Evolutionary conservation across 2,888 invertebrate genomes (phyloP).

Genomic region (Eupithecia abbreviata): DNA sequence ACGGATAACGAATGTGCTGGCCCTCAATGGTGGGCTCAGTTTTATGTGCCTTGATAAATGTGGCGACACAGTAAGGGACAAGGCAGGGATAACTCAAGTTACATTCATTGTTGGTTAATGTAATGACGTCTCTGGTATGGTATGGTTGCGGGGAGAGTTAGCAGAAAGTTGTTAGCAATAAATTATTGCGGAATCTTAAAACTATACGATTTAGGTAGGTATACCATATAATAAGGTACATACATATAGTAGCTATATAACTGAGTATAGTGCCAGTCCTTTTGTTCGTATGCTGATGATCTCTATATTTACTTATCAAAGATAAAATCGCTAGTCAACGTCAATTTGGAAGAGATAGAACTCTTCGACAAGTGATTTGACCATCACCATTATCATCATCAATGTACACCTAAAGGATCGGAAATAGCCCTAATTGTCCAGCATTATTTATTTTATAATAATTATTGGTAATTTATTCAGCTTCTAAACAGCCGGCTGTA

Average conservation of each 20-base stretch:
- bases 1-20: slow-evolving; percentile 60
- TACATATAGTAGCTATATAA: too few relatives aligned
- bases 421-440: too few relatives aligned
- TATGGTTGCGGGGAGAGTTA: slow-evolving; percentile 34
- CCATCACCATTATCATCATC: too few relatives aligned
- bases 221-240: too few relatives aligned
- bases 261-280: too few relatives aligned
- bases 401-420: too few relatives aligned
- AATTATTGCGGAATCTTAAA: background rate
- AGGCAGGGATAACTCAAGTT: background rate
- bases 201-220: background rate
- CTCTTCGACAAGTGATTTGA: too few relatives aligned
- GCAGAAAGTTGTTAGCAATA: too few relatives aligned
- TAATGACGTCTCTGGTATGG: too few relatives aligned
- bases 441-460: too few relatives aligned
- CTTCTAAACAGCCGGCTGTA: background rate
- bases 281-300: background rate
- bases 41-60: slow-evolving; percentile 35
- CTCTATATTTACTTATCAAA: background rate
- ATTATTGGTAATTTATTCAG: too few relatives aligned
- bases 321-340: background rate
- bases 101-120: background rate
- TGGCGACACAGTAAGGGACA: slow-evolving; percentile 14
- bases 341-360: too few relatives aligned
- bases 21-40: slow-evolving; percentile 39